Percentiles rank a stretch among this genome's conserved stretches.
Conservation (phyloP, 2,888 invertebrate species). For the Rhamnusium bicolor region DNA sequence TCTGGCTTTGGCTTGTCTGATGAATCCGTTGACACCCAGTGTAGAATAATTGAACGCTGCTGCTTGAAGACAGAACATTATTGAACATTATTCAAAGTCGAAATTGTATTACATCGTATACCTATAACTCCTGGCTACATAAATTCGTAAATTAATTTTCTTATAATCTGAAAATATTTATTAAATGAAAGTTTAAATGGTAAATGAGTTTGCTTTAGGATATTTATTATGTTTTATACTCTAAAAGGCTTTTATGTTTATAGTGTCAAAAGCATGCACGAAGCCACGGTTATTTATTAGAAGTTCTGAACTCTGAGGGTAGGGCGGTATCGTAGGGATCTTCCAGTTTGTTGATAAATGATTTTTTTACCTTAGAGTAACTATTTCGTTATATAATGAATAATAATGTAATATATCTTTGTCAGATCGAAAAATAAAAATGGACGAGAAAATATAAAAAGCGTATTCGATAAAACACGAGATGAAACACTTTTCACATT, state of each 20-base stretch:
- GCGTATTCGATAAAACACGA: too few relatives aligned
- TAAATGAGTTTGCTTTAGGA: not conserved
- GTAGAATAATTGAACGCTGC: too few relatives aligned
- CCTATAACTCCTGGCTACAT: not conserved
- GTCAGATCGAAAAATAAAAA: not conserved
- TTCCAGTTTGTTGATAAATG: not conserved
- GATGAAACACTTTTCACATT: too few relatives aligned
- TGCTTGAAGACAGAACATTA: too few relatives aligned
- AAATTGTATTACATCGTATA: too few relatives aligned
- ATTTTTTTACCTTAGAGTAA: not conserved
- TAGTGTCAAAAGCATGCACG: not conserved
- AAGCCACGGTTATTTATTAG: not conserved
- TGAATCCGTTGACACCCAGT: too few relatives aligned
- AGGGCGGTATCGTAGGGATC: not conserved
- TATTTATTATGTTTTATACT: not conserved
- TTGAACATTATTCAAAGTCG: too few relatives aligned
- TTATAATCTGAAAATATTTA: not conserved
- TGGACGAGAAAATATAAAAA: not conserved
- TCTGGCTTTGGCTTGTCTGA: too few relatives aligned
- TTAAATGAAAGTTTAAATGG: not conserved
- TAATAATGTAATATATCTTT: not conserved
- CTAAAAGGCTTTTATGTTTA: not conserved
- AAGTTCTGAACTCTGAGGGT: not conserved
- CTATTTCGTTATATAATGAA: not conserved
- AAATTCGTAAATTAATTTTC: not conserved